A percentile compares a stretch with the other conserved stretches of the same genome.
phyloP scores from a whole-genome alignment of 2,888 invertebrate species.

The Chouioia cunea region DNA sequence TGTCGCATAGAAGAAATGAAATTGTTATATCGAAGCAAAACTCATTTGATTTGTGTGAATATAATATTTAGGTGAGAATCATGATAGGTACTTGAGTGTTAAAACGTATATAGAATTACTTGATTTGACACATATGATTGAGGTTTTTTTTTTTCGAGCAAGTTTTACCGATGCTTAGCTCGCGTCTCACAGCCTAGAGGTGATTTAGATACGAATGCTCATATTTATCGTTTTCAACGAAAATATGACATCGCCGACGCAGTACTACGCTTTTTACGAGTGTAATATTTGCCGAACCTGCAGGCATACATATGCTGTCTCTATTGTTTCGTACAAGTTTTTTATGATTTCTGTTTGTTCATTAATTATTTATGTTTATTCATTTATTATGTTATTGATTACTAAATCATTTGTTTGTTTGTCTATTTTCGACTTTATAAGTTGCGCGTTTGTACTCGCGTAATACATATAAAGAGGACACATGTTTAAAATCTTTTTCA shows the following conservation, averaged over 20 bases:
- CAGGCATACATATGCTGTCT: conserved; percentile 44
- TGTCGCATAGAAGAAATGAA: too few species aligned
- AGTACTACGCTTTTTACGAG: conserved; percentile 50
- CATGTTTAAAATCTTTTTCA: conserved; percentile 31
- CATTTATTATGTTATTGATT: conserved; percentile 19
- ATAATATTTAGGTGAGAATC: conserved; percentile 38
- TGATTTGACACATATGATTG: conserved; percentile 68
- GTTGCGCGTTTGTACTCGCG: conserved; percentile 11
- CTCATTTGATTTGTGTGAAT: too few species aligned
- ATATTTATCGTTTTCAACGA: conserved; percentile 53
- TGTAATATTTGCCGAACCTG: conserved; percentile 48
- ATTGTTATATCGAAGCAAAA: too few species aligned
- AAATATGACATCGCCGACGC: conserved; percentile 49
- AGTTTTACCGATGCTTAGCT: conserved; percentile 62
- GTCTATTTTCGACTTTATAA: conserved; percentile 4
- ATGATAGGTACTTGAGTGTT: conserved; percentile 54
- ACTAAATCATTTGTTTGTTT: conserved; percentile 14
- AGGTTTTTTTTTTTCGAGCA: conserved; percentile 68
- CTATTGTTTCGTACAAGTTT: conserved; percentile 25
- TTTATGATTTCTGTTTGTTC: conserved; percentile 16
- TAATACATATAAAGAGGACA: conserved; percentile 27
- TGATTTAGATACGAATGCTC: conserved; percentile 58
- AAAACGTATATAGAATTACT: conserved; percentile 61
- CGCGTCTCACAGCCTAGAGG: conserved; percentile 67
- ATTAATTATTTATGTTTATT: conserved; percentile 18